These are phyloP conservation scores for Phoeniculus purpureus DNA, from an alignment of 2,797 vertebrate species.

Conservation along the genomic window DNA sequence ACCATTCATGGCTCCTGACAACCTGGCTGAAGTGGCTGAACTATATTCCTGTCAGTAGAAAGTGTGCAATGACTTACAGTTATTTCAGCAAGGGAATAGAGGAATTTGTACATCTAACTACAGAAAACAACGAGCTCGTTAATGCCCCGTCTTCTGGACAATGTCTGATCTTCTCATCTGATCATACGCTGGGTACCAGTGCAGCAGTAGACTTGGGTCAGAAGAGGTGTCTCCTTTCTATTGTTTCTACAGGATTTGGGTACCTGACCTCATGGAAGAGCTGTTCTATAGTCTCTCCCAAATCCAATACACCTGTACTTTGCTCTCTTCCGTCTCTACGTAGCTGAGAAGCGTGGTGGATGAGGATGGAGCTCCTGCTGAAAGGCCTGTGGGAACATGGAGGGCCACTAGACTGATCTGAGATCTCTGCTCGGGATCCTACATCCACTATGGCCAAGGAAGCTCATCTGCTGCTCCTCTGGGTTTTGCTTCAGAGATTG, in stretches of 20 bases:
- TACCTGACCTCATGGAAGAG: background rate
- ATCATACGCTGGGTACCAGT: background rate
- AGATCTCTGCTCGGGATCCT: background rate
- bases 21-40: constrained; percentile 33
- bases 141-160: background rate
- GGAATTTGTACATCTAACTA: background rate
- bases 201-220: background rate
- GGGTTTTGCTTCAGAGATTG: background rate
- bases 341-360: background rate
- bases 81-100: background rate
- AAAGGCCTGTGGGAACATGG: background rate
- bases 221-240: background rate
- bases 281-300: background rate
- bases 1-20: background rate
- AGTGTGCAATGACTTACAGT: constrained; percentile 1
- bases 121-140: background rate
- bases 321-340: background rate
- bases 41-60: constrained; percentile 19
- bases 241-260: background rate
- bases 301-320: background rate
- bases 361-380: background rate
- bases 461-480: background rate
- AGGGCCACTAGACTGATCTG: background rate
- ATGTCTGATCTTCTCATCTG: background rate
- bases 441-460: background rate